A percentile compares a stretch with the other conserved stretches of the same genome.
phyloP scores from a whole-genome alignment of 2,888 invertebrate genomes.

The Anarsia innoxiella region DNA sequence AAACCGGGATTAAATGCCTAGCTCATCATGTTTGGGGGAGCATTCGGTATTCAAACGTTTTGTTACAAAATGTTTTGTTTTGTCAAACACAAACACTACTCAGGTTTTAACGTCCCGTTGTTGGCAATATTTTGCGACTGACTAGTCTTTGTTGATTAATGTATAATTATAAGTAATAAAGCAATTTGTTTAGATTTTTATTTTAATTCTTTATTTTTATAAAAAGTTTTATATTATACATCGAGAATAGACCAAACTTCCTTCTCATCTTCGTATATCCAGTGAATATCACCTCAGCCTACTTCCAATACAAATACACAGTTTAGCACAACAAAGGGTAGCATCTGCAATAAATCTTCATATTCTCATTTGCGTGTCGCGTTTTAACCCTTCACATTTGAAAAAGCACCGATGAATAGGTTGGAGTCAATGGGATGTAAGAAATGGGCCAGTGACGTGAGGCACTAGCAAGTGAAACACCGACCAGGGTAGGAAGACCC shows the following conservation, averaged over 20 bases:
- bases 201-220: no score
- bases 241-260: no score
- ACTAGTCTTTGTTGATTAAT: no score
- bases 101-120: not conserved
- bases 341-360: conserved; percentile 36
- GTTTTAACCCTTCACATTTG: conserved; percentile 60
- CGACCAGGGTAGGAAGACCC: conserved; percentile 7
- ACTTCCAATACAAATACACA: not conserved
- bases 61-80: conserved; percentile 17
- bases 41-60: conserved; percentile 27
- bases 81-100: not conserved
- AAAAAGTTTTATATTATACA: no score
- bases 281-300: no score
- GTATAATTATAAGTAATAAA: no score
- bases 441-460: conserved; percentile 66
- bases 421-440: conserved; percentile 69
- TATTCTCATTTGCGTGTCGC: conserved; percentile 54
- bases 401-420: conserved; percentile 67
- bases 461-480: conserved; percentile 43
- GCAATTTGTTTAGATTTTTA: no score
- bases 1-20: conserved; percentile 63
- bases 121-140: no score
- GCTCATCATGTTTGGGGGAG: conserved; percentile 54
- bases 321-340: conserved; percentile 1
- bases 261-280: no score